Base-by-base conservation (phyloP, 2,888 invertebrate species). In the Macropis europaea region DNA sequence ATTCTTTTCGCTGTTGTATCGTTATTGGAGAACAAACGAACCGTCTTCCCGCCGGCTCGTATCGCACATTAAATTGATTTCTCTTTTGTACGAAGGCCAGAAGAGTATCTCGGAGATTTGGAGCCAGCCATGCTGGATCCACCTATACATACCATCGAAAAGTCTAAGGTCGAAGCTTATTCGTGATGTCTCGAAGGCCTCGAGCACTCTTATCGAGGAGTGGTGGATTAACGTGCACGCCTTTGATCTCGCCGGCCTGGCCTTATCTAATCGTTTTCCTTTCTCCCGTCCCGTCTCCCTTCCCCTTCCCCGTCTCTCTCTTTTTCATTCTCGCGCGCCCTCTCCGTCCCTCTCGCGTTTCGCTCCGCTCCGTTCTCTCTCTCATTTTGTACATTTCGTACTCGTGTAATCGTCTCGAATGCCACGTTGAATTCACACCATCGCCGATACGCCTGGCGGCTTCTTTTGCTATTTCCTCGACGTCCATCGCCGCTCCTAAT, bases 151-250 rank as follows among this genome's bases (percentile, higher is more conserved):
- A 76, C 62, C 69, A 63, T 72, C 69, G 70, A 76, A 74, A 81
- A 81, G 45, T 79, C 76, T 81, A 81, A 81, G 81, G 81, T 81
- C 79, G 81, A 79, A 70, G 81, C 79, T 77, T 81, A 81, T 81
- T 82, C 82, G 81, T 81, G 79, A 79, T 69, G 77, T 59, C 78
- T 78, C 81, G 84, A 87, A 87, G 87, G 84, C 83, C 84, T 86
- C 84, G 78, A 82, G 75, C 73, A 71, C 68, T 72, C 81, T 89
- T 90, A 90, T 90, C 89, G 89, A 87, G 84, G 87, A 88, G 88
- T 85, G 87, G 85, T 86, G 89, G 90, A 90, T 90, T 90, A 90
- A 87, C 88, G 88, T 81, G 85, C 84, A 83, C 81, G 83, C 84
- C 88, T 90, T 90, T 90, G 88, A 90, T 89, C 88, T 89, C 78